These are phyloP conservation scores for Xylocampa areola DNA, from an alignment of 2,888 invertebrate species.

Conservation along the genomic window DNA sequence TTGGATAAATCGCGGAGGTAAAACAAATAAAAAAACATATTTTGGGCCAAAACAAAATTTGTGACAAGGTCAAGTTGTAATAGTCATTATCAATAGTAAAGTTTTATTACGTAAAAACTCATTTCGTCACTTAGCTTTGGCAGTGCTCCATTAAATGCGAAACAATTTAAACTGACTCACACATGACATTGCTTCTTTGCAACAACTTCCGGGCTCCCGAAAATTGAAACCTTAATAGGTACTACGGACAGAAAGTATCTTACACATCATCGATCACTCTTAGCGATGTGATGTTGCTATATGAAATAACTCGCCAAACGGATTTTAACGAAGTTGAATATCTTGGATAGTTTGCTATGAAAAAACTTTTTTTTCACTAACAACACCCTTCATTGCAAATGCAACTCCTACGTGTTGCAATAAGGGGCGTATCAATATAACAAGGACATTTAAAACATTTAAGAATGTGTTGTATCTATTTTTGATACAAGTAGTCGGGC, in stretches of 20 bases:
- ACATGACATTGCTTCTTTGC: conserved; percentile 17
- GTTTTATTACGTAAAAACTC: conserved; percentile 40
- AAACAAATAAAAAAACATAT: conserved; percentile 24
- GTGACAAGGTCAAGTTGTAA: conserved; percentile 36
- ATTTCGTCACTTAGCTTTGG: conserved; percentile 45
- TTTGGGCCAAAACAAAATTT: conserved; percentile 23
- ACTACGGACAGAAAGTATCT: conserved; percentile 25
- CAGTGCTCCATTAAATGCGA: conserved; percentile 41
- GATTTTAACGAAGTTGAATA: no score
- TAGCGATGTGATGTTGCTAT: no score
- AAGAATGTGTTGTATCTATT: no score
- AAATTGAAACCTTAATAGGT: conserved; percentile 3
- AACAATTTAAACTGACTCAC: conserved; percentile 13
- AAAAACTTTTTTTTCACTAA: no score
- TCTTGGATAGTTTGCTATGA: no score
- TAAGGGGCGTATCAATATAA: no score
- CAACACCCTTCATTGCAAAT: no score
- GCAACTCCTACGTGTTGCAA: no score
- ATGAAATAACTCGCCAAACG: no score
- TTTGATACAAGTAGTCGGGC: no score
- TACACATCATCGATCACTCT: neutral
- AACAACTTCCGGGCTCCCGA: conserved; percentile 45
- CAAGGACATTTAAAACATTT: no score
- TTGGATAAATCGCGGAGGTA: conserved; percentile 1
- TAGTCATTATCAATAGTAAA: conserved; percentile 25